phyloP scores from a whole-genome alignment of 2,888 invertebrate genomes.

The Leptinotarsa peninsularis region DNA sequence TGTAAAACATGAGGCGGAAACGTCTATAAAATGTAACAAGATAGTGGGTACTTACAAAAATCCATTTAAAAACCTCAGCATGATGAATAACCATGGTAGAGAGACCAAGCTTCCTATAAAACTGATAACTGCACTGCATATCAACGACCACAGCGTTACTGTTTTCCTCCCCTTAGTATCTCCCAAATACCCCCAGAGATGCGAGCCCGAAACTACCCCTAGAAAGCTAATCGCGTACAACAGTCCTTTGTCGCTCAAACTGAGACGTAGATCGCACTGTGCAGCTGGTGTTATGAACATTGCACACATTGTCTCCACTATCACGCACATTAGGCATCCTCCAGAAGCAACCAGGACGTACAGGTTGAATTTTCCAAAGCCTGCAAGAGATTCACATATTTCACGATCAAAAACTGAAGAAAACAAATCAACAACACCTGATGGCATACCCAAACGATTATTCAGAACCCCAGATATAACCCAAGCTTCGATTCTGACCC shows the following conservation, averaged over 20 bases:
- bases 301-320: slow-evolving; percentile 76
- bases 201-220: slow-evolving; percentile 71
- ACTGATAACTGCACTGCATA: slow-evolving; percentile 67
- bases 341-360: slow-evolving; percentile 73
- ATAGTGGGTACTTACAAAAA: slow-evolving; percentile 64
- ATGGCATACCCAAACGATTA: no score
- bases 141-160: slow-evolving; percentile 67
- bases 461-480: no score
- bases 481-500: no score
- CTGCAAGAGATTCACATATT: slow-evolving; percentile 57
- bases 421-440: no score
- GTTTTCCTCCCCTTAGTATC: slow-evolving; percentile 70
- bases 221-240: slow-evolving; percentile 76
- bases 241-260: slow-evolving; percentile 73
- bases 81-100: slow-evolving; percentile 68
- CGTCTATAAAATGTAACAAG: no score
- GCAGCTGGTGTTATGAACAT: slow-evolving; percentile 76
- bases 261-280: slow-evolving; percentile 76
- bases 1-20: no score
- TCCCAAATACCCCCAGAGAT: slow-evolving; percentile 72
- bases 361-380: slow-evolving; percentile 74
- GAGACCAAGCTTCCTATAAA: slow-evolving; percentile 68
- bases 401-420: not conserved
- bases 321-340: slow-evolving; percentile 74
- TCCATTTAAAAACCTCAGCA: slow-evolving; percentile 69